Evolutionary conservation across 2,797 vertebrate species (phyloP).

Genomic region (Sebastes melanostomus): DNA sequence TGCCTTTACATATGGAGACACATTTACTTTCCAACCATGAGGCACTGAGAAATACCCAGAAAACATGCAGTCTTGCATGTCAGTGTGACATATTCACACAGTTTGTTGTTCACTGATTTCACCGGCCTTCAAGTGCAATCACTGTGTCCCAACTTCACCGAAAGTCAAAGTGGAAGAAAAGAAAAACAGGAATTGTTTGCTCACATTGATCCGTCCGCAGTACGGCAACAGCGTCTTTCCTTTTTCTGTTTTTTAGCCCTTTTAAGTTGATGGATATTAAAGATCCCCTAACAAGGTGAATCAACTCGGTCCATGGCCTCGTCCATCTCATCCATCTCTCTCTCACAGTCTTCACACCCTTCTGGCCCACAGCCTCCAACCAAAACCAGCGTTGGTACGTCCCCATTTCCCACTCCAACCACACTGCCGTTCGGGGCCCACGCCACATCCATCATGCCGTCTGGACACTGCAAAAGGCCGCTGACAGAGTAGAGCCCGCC

Average conservation of each 20-base stretch:
- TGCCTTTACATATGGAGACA: conserved; percentile 18
- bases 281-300: conserved; percentile 74
- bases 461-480: conserved; percentile 79
- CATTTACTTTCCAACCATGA: conserved; percentile 45
- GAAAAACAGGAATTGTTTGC: conserved; percentile 10
- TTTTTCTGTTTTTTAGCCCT: conserved; percentile 17
- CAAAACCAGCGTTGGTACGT: conserved; percentile 79
- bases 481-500: conserved; percentile 82
- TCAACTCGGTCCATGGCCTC: conserved; percentile 69
- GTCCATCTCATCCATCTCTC: conserved; percentile 83
- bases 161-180: conserved; percentile 25
- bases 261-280: neutral
- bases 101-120: conserved; percentile 31
- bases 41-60: conserved; percentile 70
- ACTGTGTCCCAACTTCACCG: neutral
- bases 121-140: neutral
- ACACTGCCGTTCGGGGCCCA: conserved; percentile 74
- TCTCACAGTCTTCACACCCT: conserved; percentile 84
- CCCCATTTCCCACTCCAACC: conserved; percentile 71
- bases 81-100: neutral
- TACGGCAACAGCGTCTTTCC: neutral
- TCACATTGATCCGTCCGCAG: neutral
- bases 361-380: conserved; percentile 80
- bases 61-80: conserved; percentile 29
- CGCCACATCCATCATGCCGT: conserved; percentile 76